These are phyloP conservation scores for Agapornis canus DNA, from an alignment of 2,797 vertebrate genomes.

Conservation along the genomic window DNA sequence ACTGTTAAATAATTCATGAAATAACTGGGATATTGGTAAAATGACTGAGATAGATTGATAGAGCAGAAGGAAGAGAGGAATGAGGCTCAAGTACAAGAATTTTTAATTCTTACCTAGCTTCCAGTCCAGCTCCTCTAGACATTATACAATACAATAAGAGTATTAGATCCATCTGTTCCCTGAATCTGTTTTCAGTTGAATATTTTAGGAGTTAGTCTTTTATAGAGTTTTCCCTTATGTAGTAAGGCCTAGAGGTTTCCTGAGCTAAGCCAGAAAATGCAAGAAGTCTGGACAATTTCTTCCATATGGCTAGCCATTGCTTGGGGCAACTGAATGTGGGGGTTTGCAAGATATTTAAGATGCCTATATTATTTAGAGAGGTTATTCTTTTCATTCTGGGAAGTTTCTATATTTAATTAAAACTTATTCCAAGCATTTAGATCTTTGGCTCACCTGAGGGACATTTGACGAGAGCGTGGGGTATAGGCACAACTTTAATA, in stretches of 20 bases:
- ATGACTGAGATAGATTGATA: neutral
- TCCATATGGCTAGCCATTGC: conserved; percentile 2
- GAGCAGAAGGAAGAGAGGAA: neutral
- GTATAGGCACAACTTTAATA: neutral
- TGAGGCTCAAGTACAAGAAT: neutral
- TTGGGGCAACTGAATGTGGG: neutral
- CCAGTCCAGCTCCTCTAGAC: neutral
- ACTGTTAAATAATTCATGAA: neutral
- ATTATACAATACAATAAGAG: neutral
- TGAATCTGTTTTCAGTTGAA: conserved; percentile 1
- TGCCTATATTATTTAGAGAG: conserved; percentile 13
- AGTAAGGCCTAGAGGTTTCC: conserved; percentile 38
- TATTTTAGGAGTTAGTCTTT: conserved; percentile 11
- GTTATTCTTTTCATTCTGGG: conserved; percentile 10
- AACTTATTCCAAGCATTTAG: neutral
- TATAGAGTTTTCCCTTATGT: neutral
- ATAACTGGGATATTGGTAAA: neutral
- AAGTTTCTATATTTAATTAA: conserved; percentile 25
- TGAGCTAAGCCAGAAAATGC: conserved; percentile 43
- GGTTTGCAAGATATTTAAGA: conserved; percentile 30
- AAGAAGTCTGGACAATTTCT: conserved; percentile 22
- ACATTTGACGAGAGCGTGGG: neutral
- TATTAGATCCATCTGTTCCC: neutral
- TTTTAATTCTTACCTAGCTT: neutral
- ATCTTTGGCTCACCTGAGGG: neutral